Evolutionary conservation across 2,113 vertebrate species (phyloP).

Genomic region (Corydoras sp.): DNA sequence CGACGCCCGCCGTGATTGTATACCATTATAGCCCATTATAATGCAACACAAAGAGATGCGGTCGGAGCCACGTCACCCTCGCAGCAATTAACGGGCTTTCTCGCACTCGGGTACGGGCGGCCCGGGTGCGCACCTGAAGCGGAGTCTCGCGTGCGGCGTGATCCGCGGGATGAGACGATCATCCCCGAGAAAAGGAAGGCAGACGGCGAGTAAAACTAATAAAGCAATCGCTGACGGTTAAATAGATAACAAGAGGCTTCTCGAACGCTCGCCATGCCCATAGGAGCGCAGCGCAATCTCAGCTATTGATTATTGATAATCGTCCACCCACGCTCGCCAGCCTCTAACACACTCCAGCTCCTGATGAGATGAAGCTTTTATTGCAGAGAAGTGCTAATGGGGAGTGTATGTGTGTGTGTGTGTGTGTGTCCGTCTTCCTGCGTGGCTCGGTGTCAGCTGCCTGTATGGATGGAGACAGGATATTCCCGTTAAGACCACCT

Average conservation of each 20-base stretch:
- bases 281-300: conserved; percentile 43
- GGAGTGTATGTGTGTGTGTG: neutral
- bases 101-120: conserved; percentile 18
- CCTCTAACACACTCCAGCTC: conserved; percentile 8
- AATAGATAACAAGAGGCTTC: conserved; percentile 27
- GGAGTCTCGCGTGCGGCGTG: neutral
- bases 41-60: conserved; percentile 34
- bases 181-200: neutral
- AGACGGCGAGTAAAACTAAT: neutral
- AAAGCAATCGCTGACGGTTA: conserved; percentile 11
- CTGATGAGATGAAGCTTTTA: conserved; percentile 33
- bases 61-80: conserved; percentile 29
- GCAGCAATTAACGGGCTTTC: conserved; percentile 42
- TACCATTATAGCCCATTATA: conserved; percentile 50
- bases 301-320: conserved; percentile 61
- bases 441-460: conserved; percentile 35
- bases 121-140: neutral
- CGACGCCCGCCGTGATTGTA: conserved; percentile 42
- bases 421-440: neutral
- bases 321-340: conserved; percentile 28
- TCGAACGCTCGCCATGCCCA: conserved; percentile 10
- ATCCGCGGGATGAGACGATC: neutral
- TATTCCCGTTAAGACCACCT: neutral
- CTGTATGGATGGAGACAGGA: conserved; percentile 37
- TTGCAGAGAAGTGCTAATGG: conserved; percentile 15